A percentile compares a stretch with the other conserved stretches of the same genome.
Conservation (phyloP, 2,888 invertebrate species). For the Dryococelus australis region DNA sequence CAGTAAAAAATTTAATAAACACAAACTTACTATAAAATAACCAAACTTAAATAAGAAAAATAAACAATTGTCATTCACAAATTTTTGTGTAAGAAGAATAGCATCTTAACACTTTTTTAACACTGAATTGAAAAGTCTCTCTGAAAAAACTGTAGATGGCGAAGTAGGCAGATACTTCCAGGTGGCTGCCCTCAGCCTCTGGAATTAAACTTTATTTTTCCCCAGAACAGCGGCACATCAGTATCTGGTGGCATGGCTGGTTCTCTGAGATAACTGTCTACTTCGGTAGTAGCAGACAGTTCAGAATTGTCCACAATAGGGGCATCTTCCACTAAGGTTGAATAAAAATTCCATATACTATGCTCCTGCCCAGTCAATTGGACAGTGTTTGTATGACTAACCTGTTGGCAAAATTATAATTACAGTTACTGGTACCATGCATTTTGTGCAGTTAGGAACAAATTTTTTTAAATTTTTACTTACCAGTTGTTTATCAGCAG, state of each 20-base stretch:
- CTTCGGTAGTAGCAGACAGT: neutral
- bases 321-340: neutral
- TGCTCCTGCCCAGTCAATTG: too few relatives aligned
- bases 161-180: neutral
- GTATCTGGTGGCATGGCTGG: neutral
- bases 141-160: slow-evolving; percentile 5
- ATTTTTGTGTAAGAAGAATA: neutral
- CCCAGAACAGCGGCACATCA: neutral
- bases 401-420: too few relatives aligned
- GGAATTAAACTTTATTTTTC: neutral
- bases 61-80: neutral
- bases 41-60: too few relatives aligned
- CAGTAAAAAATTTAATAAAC: too few relatives aligned
- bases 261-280: neutral
- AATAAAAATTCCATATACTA: neutral
- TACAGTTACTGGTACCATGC: too few relatives aligned
- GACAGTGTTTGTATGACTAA: neutral
- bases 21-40: too few relatives aligned
- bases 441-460: too few relatives aligned
- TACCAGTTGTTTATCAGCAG: too few relatives aligned
- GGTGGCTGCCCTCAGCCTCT: neutral
- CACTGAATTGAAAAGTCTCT: neutral
- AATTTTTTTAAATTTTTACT: too few relatives aligned
- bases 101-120: neutral
- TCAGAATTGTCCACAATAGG: neutral